Percentiles rank a stretch among this genome's conserved stretches.
Conservation (phyloP, 2,797 vertebrate species). For the Tapirus indicus region DNA sequence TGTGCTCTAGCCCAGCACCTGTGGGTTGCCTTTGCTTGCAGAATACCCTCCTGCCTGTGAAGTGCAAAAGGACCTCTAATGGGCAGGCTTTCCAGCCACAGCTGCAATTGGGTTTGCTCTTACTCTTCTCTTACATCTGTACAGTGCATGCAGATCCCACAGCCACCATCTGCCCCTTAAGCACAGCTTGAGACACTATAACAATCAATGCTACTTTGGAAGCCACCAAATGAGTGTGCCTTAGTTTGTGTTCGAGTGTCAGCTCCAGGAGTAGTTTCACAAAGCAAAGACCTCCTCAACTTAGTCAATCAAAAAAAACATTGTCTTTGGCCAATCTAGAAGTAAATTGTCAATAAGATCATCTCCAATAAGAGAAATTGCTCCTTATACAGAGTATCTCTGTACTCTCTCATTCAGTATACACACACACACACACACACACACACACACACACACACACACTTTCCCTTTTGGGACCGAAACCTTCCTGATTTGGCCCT, state of each 20-base stretch:
- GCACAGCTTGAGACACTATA: not conserved
- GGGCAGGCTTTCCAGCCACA: slow-evolving; percentile 32
- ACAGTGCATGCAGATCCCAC: not conserved
- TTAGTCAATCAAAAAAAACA: not conserved
- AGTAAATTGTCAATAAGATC: slow-evolving; percentile 28
- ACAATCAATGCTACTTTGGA: not conserved
- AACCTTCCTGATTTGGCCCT: slow-evolving; percentile 37
- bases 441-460: not conserved
- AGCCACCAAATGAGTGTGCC: not conserved
- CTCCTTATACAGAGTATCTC: not conserved
- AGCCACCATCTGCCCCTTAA: not conserved
- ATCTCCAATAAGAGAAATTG: slow-evolving; percentile 38
- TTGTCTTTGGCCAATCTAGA: slow-evolving; percentile 18
- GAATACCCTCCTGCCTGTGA: slow-evolving; percentile 61
- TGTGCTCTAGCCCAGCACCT: slow-evolving; percentile 31
- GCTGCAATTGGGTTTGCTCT: not conserved
- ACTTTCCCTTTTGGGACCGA: not conserved
- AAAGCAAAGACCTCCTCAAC: slow-evolving; percentile 13
- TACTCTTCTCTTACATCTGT: not conserved
- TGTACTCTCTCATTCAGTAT: not conserved
- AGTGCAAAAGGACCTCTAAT: slow-evolving; percentile 60
- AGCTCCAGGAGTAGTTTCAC: slow-evolving; percentile 12
- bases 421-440: not conserved
- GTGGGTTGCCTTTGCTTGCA: slow-evolving; percentile 68
- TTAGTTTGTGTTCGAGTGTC: slow-evolving; percentile 10